Base-by-base conservation (phyloP, 1,140 invertebrate genomes). In the Diabrotica undecimpunctata region DNA sequence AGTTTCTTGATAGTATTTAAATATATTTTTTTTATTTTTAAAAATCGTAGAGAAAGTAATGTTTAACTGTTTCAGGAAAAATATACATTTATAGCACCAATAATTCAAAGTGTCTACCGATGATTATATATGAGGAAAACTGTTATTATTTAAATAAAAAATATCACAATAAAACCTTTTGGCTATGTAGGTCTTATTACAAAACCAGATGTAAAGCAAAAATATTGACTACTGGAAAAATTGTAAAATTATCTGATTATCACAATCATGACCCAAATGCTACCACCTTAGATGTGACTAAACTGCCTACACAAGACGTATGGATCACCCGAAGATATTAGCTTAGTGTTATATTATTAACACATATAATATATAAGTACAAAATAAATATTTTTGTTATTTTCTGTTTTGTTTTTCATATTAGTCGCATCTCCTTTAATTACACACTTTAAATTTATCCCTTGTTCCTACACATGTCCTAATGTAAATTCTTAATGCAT, bases 131-230 rank as follows among this genome's bases (percentile, higher is more conserved):
- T 36, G 46, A 67, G 35, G 36, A 36, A 8, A 39, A 66, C 55
- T 54, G 61, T 11, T 68, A 57, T 41, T 41, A 36, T 11, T 50
- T 61, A 5, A 56, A 66, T 35, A 55, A 53, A 11, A 46, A 55
- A 53, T 35, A 8, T 6, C 36, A 50, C 7, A 59, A 50, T 14
- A 38, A 41, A 13, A 64, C 63, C 2, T 58, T 35, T 11, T 64
- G 63, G 63, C 41, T 55, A 54, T 35, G 38, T 14, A 37, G 51
- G 35, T 64, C 50, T 36, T 52, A 63, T 7, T 14, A 7, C 10
- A 60, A 53, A 60, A 60, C 57, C 1, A 60, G 36, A n/a, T 67
- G 66, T 13, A 67, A 59, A 59, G 61, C 61, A 9, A 54, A 37
- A 39, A 6, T 63, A 8, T 55, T 39, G 7, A 13, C 61, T 12